These are phyloP conservation scores for Drosophila pseudotakahashii DNA, from an alignment of 2,888 invertebrate species.

Conservation along the genomic window DNA sequence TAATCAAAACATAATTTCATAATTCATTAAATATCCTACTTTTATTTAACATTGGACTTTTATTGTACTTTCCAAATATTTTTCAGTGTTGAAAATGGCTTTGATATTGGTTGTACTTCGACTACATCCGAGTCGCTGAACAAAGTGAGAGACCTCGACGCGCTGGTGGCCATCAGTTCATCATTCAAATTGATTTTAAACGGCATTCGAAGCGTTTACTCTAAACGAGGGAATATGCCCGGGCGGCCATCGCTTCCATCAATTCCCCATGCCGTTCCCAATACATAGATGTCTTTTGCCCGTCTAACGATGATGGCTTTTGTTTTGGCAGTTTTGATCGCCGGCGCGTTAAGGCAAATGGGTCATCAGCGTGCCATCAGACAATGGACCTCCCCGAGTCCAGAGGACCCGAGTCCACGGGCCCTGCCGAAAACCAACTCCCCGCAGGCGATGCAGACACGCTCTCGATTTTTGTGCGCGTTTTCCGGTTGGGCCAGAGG, in stretches of 20 bases:
- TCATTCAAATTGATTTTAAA: constrained; percentile 80
- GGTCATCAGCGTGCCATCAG: constrained; percentile 76
- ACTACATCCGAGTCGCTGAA: constrained; percentile 14
- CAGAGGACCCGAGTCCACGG: constrained; percentile 14
- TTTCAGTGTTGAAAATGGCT: constrained; percentile 2
- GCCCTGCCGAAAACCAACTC: constrained; percentile 4
- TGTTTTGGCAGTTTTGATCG: constrained; percentile 79
- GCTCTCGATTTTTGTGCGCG: constrained; percentile 70
- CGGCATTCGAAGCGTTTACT: constrained; percentile 75
- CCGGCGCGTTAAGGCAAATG: constrained; percentile 77
- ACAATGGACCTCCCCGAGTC: constrained; percentile 56
- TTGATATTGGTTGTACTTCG: constrained; percentile 32
- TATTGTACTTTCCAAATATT: no score
- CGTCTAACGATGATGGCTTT: constrained; percentile 78
- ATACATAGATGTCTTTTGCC: constrained; percentile 22
- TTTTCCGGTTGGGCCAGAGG: constrained; percentile 38
- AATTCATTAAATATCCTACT: no score
- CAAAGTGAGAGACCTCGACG: constrained; percentile 32
- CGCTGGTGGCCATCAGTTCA: constrained; percentile 59
- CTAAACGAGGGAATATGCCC: constrained; percentile 60
- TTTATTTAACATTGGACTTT: no score
- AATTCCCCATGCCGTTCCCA: constrained; percentile 7
- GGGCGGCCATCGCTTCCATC: not conserved
- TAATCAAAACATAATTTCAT: no score
- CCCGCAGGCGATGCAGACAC: constrained; percentile 36